These are phyloP conservation scores for Littorina saxatilis DNA, from an alignment of 1,140 invertebrate genomes.

Conservation along the genomic window DNA sequence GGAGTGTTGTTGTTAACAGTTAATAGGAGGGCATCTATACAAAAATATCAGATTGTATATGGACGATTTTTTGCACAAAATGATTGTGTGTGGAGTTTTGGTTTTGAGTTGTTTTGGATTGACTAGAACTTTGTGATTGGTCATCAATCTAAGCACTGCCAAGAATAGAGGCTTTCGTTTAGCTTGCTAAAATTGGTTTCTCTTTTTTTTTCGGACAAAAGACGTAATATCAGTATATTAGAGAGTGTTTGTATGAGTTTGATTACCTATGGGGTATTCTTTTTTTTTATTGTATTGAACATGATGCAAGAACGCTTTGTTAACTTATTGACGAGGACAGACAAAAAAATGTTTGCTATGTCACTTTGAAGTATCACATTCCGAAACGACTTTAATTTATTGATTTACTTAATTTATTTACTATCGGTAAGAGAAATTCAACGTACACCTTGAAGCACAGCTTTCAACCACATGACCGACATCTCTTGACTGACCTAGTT, in stretches of 20 bases:
- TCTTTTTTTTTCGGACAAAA: not conserved
- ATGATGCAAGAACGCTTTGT: not conserved
- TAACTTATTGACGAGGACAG: constrained; percentile 3
- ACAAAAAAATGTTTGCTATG: constrained; percentile 1
- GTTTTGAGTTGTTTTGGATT: not conserved
- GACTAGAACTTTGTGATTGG: not conserved
- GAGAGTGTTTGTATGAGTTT: constrained; percentile 15
- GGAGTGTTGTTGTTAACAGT: not conserved
- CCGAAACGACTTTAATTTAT: constrained; percentile 33
- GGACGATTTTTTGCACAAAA: constrained; percentile 18
- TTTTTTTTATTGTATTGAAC: not conserved
- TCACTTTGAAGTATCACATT: constrained; percentile 18
- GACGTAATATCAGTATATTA: not conserved
- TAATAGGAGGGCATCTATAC: constrained; percentile 22
- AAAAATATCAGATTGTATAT: constrained; percentile 8
- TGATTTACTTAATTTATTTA: constrained; percentile 40
- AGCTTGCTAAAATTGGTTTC: constrained; percentile 6
- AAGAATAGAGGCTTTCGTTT: constrained; percentile 3
- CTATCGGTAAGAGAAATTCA: constrained; percentile 24
- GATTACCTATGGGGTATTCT: not conserved
- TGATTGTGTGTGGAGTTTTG: not conserved
- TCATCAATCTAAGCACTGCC: constrained; percentile 1
- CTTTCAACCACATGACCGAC: constrained; percentile 24
- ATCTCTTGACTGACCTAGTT: constrained; percentile 9
- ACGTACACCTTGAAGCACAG: constrained; percentile 9